These are phyloP conservation scores for Tiaroga cobitis DNA, from an alignment of 2,797 vertebrate species.

Conservation along the genomic window DNA sequence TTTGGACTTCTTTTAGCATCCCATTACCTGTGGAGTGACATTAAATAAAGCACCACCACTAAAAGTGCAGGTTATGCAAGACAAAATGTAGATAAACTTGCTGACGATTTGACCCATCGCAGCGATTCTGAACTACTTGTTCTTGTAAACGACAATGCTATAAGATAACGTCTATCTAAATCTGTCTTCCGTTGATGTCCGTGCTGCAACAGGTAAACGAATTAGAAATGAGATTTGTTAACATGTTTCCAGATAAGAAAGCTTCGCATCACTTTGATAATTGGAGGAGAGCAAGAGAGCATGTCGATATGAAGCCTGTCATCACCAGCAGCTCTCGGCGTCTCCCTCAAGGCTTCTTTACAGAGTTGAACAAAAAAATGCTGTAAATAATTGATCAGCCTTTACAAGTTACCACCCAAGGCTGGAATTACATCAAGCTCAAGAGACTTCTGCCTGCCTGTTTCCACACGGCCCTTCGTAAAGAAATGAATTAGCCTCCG, in stretches of 20 bases:
- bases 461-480: slow-evolving; percentile 51
- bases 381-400: slow-evolving; percentile 75
- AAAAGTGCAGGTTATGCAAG: not conserved
- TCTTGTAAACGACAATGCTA: not conserved
- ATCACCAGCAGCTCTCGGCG: slow-evolving; percentile 46
- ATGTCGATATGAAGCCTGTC: slow-evolving; percentile 55
- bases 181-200: not conserved
- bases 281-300: slow-evolving; percentile 22
- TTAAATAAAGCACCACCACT: not conserved
- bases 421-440: slow-evolving; percentile 73
- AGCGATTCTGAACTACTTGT: not conserved
- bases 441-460: slow-evolving; percentile 63
- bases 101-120: not conserved
- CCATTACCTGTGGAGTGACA: not conserved
- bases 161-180: not conserved
- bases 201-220: not conserved
- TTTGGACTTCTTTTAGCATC: not conserved
- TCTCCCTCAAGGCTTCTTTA: slow-evolving; percentile 59
- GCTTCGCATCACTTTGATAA: slow-evolving; percentile 18
- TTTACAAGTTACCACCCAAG: slow-evolving; percentile 72
- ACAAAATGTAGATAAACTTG: not conserved
- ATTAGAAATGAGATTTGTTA: slow-evolving; percentile 22
- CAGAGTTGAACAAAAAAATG: slow-evolving; percentile 68
- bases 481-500: slow-evolving; percentile 71
- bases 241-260: slow-evolving; percentile 22